Evolutionary conservation across 2,888 invertebrate genomes (phyloP).

Genomic region (Drosophila yooni): DNA sequence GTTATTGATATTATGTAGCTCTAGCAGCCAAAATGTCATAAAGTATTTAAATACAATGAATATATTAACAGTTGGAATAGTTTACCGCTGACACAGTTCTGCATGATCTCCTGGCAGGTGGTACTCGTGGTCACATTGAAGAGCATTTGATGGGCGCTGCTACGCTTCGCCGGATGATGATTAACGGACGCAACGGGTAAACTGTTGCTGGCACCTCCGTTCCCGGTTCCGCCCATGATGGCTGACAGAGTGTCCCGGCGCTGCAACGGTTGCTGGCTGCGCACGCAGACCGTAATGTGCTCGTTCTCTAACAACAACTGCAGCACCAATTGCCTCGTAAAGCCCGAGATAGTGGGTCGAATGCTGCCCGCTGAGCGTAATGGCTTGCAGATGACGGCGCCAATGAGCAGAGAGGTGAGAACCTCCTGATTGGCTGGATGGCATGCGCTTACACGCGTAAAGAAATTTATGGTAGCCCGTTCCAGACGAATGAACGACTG

Average conservation of each 20-base stretch:
- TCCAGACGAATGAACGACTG: constrained; percentile 88
- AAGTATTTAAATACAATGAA: neutral
- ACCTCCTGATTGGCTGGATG: constrained; percentile 93
- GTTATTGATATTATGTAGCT: neutral
- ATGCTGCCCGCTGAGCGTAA: constrained; percentile 48
- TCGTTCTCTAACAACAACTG: constrained; percentile 95
- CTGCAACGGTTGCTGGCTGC: constrained; percentile 84
- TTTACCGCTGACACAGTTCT: constrained; percentile 87
- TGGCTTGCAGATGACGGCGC: constrained; percentile 76
- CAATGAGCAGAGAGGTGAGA: constrained; percentile 90
- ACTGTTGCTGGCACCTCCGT: constrained; percentile 54
- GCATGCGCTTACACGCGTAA: constrained; percentile 93
- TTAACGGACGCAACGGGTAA: constrained; percentile 80
- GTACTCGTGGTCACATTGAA: constrained; percentile 91
- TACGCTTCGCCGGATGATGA: constrained; percentile 90
- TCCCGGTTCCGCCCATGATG: constrained; percentile 49
- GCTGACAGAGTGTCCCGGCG: constrained; percentile 77
- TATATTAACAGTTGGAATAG: neutral
- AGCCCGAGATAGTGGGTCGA: constrained; percentile 89
- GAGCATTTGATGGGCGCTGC: constrained; percentile 90
- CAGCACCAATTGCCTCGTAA: constrained; percentile 93
- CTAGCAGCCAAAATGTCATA: neutral
- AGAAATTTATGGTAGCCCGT: constrained; percentile 92
- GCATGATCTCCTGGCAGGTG: constrained; percentile 90
- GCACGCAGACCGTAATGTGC: constrained; percentile 91